Evolutionary conservation across 2,888 invertebrate genomes (phyloP).

Genomic region (Caenorhabditis macrosperma): DNA sequence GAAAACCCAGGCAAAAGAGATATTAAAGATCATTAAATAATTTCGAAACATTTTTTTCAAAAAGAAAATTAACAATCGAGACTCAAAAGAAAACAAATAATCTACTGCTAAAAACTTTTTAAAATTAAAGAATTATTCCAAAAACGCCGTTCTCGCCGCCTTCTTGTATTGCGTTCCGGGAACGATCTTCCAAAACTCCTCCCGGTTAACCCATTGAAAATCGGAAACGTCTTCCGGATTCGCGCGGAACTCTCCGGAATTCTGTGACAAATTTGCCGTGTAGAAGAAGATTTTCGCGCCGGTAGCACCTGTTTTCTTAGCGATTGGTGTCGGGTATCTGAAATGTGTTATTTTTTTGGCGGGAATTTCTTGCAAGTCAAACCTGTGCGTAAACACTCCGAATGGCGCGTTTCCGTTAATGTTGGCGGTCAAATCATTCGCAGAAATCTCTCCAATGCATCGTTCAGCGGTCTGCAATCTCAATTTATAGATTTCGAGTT

Average conservation of each 20-base stretch:
- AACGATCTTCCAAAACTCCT: slow-evolving; percentile 68
- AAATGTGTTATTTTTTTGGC: background rate
- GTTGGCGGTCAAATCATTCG: slow-evolving; percentile 52
- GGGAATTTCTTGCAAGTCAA: background rate
- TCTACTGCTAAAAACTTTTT: slow-evolving; percentile 4
- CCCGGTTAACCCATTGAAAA: slow-evolving; percentile 70
- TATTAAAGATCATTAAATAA: slow-evolving; percentile 11
- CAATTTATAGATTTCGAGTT: slow-evolving; percentile 1
- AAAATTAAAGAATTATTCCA: slow-evolving; percentile 56
- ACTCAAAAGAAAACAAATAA: slow-evolving; percentile 16
- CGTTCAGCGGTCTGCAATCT: slow-evolving; percentile 73
- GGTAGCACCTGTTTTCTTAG: slow-evolving; percentile 40
- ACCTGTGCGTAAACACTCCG: slow-evolving; percentile 65
- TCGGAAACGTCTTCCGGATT: slow-evolving; percentile 68
- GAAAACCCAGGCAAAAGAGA: background rate
- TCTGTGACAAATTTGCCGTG: slow-evolving; percentile 46
- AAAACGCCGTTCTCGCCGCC: slow-evolving; percentile 55
- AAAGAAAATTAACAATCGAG: slow-evolving; percentile 6
- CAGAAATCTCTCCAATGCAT: slow-evolving; percentile 69
- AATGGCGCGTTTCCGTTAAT: slow-evolving; percentile 77
- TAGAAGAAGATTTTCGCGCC: slow-evolving; percentile 75
- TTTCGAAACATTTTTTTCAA: background rate
- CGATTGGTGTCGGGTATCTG: slow-evolving; percentile 63
- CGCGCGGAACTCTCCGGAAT: slow-evolving; percentile 52
- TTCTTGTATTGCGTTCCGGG: slow-evolving; percentile 60